Evolutionary conservation across 2,797 vertebrate genomes (phyloP), one percentile per base, ranked within the genome.

Genomic region (Dryobates pubescens): DNA sequence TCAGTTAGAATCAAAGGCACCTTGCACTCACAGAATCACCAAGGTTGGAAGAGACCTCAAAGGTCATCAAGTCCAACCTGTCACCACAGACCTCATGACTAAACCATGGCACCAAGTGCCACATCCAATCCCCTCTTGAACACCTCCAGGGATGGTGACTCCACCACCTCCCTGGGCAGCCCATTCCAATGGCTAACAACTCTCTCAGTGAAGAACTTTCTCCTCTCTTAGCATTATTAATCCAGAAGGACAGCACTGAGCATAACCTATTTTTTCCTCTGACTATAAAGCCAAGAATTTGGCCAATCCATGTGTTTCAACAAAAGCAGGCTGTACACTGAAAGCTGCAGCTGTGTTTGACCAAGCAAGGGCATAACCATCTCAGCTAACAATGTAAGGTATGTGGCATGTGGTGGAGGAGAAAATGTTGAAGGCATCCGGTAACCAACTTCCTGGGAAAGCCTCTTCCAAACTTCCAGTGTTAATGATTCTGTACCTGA

Each of bases 321-420:
- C 41, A 86, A 36, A 65, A 61, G 10, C 19, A 69, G 17, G 14
- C 3, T 65, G 36, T 17, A 58, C 7, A 8, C 27, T 22, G 41
- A 57, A 86, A 26, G 29, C 0, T 83, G 61, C 47, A 63, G 43
- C 20, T 72, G 41, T 18, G 24, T 27, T 62, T 41, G 24, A 81
- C 34, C 68, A 74, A 67, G 24, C 8, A 67, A 63, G 27, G 13
- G 8, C 27, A 57, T 36, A 49, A 32, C 24, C 54, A 63, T 30
- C 43, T 71, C 7, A 0, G 18, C 29, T 23, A 36, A 69, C 16
- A 32, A 32, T 0, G 0, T 9, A 29, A 41, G 6, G 17, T 22
- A 26, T 0, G 0, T 6, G 29, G 45, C 1, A 2, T 45, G 59
- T 30, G 17, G 57, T 10, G 41, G 34, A 47, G 30, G 18, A 74